These are phyloP conservation scores for Peromyscus eremicus DNA, from an alignment of 2,797 vertebrate genomes.

Conservation along the genomic window DNA sequence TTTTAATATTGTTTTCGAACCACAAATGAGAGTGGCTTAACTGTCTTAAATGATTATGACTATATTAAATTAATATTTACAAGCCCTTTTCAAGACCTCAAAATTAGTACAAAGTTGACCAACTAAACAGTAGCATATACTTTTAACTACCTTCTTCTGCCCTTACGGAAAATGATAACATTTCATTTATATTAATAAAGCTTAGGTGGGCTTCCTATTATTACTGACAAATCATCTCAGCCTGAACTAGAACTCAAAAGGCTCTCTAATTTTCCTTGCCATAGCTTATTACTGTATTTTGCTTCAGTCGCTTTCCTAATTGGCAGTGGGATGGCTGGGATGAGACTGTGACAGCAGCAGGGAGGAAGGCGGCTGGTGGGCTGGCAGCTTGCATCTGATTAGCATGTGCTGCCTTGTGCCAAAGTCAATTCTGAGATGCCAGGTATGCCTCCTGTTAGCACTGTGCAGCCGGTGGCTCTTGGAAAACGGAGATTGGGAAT, in stretches of 20 bases:
- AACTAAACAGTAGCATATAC: neutral
- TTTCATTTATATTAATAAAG: neutral
- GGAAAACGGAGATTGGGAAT: constrained; percentile 2
- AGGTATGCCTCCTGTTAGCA: constrained; percentile 66
- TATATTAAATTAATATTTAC: neutral
- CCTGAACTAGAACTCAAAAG: neutral
- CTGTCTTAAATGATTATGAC: neutral
- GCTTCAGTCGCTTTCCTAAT: constrained; percentile 61
- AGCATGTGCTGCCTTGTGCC: constrained; percentile 66
- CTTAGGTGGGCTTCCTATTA: neutral
- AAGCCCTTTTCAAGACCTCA: neutral
- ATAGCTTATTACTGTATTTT: constrained; percentile 55
- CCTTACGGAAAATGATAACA: neutral
- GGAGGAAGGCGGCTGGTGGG: constrained; percentile 3
- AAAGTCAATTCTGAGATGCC: constrained; percentile 69
- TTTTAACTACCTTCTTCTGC: neutral
- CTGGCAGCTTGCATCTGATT: constrained; percentile 70
- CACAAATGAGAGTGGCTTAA: neutral
- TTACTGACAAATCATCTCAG: constrained; percentile 26
- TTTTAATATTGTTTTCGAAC: neutral
- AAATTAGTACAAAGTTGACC: neutral
- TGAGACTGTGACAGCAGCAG: neutral
- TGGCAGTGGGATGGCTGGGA: constrained; percentile 30
- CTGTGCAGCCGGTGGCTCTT: neutral
- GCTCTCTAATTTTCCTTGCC: constrained; percentile 44